Conservation (phyloP, 30 jellyfish, hydroid and myxozoan species). For the Cassiopea andromeda region DNA sequence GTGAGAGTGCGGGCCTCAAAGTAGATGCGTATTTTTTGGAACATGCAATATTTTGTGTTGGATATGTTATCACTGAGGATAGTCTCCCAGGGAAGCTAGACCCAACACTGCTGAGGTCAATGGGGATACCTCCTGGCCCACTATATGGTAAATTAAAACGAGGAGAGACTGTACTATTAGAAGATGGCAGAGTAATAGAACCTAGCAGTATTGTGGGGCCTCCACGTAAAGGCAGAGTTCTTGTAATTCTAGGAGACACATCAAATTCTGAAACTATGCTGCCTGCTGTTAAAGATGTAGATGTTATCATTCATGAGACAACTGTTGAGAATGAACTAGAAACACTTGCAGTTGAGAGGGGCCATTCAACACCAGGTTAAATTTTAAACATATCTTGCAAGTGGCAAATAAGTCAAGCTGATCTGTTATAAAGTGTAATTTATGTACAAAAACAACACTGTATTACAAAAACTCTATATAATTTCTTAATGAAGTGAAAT, state of each 20-base stretch:
- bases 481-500: no score
- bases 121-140: constrained; percentile 92
- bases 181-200: constrained; percentile 55
- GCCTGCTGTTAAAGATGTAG: constrained; percentile 55
- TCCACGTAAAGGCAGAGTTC: constrained; percentile 71
- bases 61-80: constrained; percentile 76
- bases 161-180: constrained; percentile 69
- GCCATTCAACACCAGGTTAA: constrained; percentile 98
- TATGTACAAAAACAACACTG: no score
- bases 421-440: no score
- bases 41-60: constrained; percentile 82
- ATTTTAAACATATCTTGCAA: background rate
- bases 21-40: constrained; percentile 64
- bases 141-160: constrained; percentile 72
- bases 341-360: constrained; percentile 83
- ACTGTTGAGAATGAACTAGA: constrained; percentile 91
- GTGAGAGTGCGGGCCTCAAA: constrained; percentile 12
- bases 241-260: constrained; percentile 91
- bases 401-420: background rate
- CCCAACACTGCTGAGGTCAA: constrained; percentile 60
- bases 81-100: constrained; percentile 88
- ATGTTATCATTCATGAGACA: constrained; percentile 88
- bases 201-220: constrained; percentile 87
- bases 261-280: constrained; percentile 60
- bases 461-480: no score